phyloP scores from a whole-genome alignment of 2,113 vertebrate genomes.

The Irena cyanogastra region DNA sequence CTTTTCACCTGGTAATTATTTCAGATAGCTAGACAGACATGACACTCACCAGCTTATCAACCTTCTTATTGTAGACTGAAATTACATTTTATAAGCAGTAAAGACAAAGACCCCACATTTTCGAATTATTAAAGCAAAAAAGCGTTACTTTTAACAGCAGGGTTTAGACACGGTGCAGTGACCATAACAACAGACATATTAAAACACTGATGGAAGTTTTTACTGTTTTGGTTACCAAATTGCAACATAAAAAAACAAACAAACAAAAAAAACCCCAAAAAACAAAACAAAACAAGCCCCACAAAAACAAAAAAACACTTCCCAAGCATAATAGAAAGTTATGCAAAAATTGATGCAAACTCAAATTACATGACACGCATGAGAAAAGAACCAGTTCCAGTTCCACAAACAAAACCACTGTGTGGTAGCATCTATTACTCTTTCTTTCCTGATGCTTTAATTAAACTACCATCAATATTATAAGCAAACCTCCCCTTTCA shows the following conservation, averaged over 20 bases:
- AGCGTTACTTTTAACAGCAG: neutral
- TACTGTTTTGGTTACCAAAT: neutral
- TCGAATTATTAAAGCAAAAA: neutral
- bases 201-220: neutral
- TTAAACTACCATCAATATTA: neutral
- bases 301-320: too few relatives aligned
- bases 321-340: neutral
- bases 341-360: neutral
- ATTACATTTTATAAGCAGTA: neutral
- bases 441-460: neutral
- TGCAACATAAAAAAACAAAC: neutral
- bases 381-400: rapidly evolving
- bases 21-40: neutral
- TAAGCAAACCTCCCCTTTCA: neutral
- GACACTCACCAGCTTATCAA: neutral
- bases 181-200: neutral
- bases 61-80: neutral
- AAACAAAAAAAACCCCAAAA: too few relatives aligned
- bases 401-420: neutral
- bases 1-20: neutral
- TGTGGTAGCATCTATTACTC: neutral
- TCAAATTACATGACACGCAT: neutral
- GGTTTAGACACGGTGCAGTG: neutral
- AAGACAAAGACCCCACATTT: neutral
- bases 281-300: too few relatives aligned